Conservation (phyloP, 2,797 vertebrate species). For the Pogonophryne albipinna region DNA sequence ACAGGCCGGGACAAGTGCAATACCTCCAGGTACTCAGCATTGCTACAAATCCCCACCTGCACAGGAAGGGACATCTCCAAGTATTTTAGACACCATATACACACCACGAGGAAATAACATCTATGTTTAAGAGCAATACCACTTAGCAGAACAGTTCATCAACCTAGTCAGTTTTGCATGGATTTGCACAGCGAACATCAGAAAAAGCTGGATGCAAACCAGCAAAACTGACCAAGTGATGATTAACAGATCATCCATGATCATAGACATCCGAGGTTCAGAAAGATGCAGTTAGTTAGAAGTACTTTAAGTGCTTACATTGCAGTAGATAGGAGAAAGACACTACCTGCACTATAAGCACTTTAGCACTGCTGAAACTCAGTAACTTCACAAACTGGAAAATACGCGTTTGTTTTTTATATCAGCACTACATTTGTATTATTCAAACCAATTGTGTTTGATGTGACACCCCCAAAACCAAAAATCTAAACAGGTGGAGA, state of each 20-base stretch:
- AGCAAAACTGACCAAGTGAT: conserved; percentile 98
- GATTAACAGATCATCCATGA: conserved; percentile 3
- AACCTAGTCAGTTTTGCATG: conserved; percentile 99
- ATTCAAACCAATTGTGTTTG: conserved; percentile 37
- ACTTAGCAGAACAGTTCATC: conserved; percentile 71
- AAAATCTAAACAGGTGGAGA: conserved; percentile 76
- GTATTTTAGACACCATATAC: not conserved
- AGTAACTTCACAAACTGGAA: conserved; percentile 34
- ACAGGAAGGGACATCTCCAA: conserved; percentile 90
- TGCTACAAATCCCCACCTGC: conserved; percentile 99
- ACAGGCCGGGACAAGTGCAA: conserved; percentile 99
- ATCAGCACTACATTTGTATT: not conserved
- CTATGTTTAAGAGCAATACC: not conserved
- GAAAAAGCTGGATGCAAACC: conserved; percentile 98
- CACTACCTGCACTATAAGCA: conserved; percentile 99
- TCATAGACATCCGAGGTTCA: not conserved
- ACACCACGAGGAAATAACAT: not conserved
- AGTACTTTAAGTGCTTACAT: conserved; percentile 99
- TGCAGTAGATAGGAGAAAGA: conserved; percentile 96
- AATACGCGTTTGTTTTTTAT: not conserved
- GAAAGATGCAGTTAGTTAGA: conserved; percentile 84
- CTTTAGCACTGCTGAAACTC: conserved; percentile 96
- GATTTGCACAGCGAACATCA: conserved; percentile 98
- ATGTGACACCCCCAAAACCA: conserved; percentile 59
- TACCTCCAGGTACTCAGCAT: conserved; percentile 95